Percentiles rank a stretch among this genome's conserved stretches.
Evolutionary conservation across 2,888 invertebrate genomes (phyloP).

Genomic region (Crematogaster levior): DNA sequence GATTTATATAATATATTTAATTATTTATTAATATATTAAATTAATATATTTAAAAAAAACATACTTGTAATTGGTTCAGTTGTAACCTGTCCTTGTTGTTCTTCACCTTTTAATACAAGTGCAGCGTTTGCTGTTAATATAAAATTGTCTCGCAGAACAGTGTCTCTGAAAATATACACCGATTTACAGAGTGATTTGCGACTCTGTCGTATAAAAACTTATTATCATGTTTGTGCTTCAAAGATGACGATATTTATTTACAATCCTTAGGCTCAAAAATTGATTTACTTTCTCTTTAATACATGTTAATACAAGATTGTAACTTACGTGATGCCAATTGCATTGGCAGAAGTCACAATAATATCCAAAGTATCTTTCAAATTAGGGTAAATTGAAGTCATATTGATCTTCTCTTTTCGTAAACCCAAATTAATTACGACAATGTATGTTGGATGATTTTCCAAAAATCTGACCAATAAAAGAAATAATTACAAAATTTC

Average conservation of each 20-base stretch:
- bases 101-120: conserved; percentile 57
- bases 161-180: conserved; percentile 34
- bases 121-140: conserved; percentile 68
- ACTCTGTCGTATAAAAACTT: background rate
- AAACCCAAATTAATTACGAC: conserved; percentile 75
- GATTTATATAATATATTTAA: background rate
- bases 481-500: background rate
- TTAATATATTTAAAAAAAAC: conserved; percentile 1
- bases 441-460: conserved; percentile 71
- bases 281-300: background rate
- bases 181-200: background rate
- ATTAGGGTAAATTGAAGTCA: conserved; percentile 72
- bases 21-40: no score
- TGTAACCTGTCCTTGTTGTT: background rate
- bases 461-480: conserved; percentile 68
- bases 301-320: background rate
- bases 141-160: conserved; percentile 36
- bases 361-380: conserved; percentile 70
- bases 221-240: background rate
- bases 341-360: conserved; percentile 73
- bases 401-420: conserved; percentile 67
- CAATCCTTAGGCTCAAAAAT: background rate
- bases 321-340: conserved; percentile 64
- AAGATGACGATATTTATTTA: background rate
- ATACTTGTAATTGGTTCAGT: background rate